These are phyloP conservation scores for Cuniculus paca DNA, from an alignment of 2,797 vertebrate genomes.

Conservation along the genomic window DNA sequence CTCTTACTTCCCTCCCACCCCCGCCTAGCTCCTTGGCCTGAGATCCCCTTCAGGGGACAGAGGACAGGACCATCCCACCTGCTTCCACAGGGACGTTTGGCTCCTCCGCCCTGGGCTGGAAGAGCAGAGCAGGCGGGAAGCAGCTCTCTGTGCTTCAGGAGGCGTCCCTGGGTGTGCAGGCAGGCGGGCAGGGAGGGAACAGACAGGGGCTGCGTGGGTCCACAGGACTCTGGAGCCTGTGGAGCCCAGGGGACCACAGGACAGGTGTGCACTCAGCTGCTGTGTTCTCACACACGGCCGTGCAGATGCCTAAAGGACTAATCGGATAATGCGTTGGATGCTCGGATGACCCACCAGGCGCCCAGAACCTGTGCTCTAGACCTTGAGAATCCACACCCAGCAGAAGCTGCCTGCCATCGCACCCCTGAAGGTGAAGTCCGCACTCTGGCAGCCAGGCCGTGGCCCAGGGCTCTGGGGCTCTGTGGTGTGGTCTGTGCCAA, in stretches of 20 bases:
- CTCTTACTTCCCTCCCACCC: too few relatives aligned
- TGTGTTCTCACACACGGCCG: accelerated
- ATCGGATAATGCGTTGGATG: neutral
- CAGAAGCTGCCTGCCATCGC: neutral
- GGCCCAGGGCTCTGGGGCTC: neutral
- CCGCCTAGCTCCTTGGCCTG: too few relatives aligned
- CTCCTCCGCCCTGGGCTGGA: neutral
- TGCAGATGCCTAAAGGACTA: neutral
- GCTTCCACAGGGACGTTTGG: neutral
- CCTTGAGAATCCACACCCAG: neutral
- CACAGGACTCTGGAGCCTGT: accelerated
- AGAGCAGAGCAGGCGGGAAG: neutral
- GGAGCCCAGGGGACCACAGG: neutral
- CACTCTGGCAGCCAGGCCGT: accelerated
- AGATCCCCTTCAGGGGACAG: too few relatives aligned
- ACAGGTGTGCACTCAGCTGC: neutral
- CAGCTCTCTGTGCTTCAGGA: neutral
- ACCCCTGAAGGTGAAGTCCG: neutral
- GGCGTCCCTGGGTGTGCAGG: accelerated
- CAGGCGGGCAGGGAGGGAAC: neutral
- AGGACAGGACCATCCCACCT: neutral
- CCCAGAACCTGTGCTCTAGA: neutral
- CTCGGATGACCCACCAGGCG: neutral
- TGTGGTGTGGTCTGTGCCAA: neutral
- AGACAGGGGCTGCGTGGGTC: neutral